Evolutionary conservation across 2,888 invertebrate species (phyloP), one percentile per base, ranked within the genome.

Genomic region (Phlogophora meticulosa): DNA sequence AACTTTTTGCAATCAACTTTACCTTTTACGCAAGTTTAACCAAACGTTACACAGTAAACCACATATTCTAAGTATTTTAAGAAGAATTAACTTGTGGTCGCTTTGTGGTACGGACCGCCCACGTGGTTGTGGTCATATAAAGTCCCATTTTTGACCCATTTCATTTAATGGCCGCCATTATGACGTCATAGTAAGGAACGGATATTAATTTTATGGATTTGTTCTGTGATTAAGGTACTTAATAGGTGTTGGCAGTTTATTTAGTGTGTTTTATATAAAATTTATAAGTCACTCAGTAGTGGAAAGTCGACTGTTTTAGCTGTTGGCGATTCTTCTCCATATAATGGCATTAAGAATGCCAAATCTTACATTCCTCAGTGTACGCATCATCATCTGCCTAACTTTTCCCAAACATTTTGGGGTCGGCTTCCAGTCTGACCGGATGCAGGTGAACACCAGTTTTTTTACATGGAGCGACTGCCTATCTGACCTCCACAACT

Each of bases 71-170:
- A 67, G 65, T 71, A 80, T 81, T 82, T 73, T 49, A 70, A 68
- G 46, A 78, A 67, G 72, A 66, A 81, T 81, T 80, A 69, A 70
- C 66, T 80, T 69, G 67, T 71, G 72, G 82, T 70, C 65, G 53
- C 73, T 77, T 72, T 78, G 73, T 73, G 76, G 76, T 69, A 56
- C 43, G 15, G 82, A 82, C 82, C 82, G 78, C 81, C 81, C 82
- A 81, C 65, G 64, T 62, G 69, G 53, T 2, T 60, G 61, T 70
- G 76, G 63, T 70, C 58, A 59, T 55, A 59, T 68, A 52, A 68
- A 58, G 72, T 67, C 59, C 71, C 56, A 77, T 77, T 81, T 80
- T 81, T 75, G 77, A 65, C 53, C 72, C 72, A 80, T 80, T 81
- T 78, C 66, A 57, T 81, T 81, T 81, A 75, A 81, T 81, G 72